Base-by-base conservation (phyloP, 1,140 invertebrate species). In the Drosophila ficusphila region DNA sequence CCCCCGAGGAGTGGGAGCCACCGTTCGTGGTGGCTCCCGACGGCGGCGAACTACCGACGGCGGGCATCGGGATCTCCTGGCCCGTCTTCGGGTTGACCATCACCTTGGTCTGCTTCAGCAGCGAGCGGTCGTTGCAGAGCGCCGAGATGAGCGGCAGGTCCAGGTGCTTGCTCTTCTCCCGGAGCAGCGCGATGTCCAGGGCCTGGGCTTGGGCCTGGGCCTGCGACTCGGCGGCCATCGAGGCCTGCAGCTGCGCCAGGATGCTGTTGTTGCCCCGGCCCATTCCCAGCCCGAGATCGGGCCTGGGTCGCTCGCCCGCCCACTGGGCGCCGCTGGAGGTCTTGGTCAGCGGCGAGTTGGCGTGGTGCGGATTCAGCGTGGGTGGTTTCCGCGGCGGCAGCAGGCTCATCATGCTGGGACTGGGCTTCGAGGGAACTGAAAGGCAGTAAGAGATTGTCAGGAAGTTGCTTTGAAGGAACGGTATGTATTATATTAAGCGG, bases 81-180 rank as follows among this genome's bases (percentile, higher is more conserved):
- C 33, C 51, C 9, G 47, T 41, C 90, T 95, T 95, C 23, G 95
- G 94, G 92, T 95, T 92, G 36, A 95, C 95, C 79, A 96, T 96
- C 9, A 96, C 96, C 91, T 97, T 96, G 3, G 96, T 97, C 91
- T 97, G 96, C 91, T 96, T 97, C 38, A 97, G 91, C 58, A 97
- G 92, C 33, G 96, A 96, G 23, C 95, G 93, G 91, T 98, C 97
- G 89, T 97, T 97, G 92, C 97, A 98, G 44, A 98, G 92, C 3
- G 97, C 97, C 33, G 96, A 96, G 81, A 98, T 97, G 23, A 98
- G 92, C 11, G 97, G 97, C 79, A 98, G 92, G 91, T 98, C 97
- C 67, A 97, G 92, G 79, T 97, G 96, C 69, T 96, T 95, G 92
- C 96, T 97, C 92, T 97, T 96, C 91, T 97, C 96, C 25, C 96